Percentiles rank a stretch among this genome's conserved stretches.
Conservation (phyloP, 2,888 invertebrate species). For the Germaria angustata region DNA sequence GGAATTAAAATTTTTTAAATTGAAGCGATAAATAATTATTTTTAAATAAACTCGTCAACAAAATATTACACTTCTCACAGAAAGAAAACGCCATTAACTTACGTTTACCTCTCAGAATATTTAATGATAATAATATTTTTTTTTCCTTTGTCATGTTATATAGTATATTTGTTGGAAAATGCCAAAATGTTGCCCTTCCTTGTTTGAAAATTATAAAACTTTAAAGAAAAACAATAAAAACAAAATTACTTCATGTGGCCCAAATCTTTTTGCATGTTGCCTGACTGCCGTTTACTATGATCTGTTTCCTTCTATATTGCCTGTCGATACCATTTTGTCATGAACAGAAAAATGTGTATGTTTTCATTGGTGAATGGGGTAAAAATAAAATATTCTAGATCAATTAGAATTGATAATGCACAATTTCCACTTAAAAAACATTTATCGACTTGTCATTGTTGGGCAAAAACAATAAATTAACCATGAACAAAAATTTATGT, state of each 20-base stretch:
- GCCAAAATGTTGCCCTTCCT: neutral
- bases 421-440: constrained; percentile 62
- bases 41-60: too few relatives aligned
- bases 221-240: too few relatives aligned
- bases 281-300: neutral
- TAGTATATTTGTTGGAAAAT: too few relatives aligned
- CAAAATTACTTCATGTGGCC: too few relatives aligned
- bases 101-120: too few relatives aligned
- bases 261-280: too few relatives aligned
- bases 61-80: too few relatives aligned
- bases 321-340: neutral
- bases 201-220: neutral
- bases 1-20: too few relatives aligned
- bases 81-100: too few relatives aligned
- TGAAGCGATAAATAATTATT: too few relatives aligned
- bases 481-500: constrained; percentile 54
- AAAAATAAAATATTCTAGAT: constrained; percentile 53
- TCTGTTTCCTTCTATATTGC: neutral
- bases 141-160: too few relatives aligned
- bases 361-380: neutral
- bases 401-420: constrained; percentile 64
- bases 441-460: constrained; percentile 62
- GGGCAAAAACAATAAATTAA: constrained; percentile 38
- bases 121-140: too few relatives aligned
- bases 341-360: neutral